Evolutionary conservation across 1,140 invertebrate genomes (phyloP).

Genomic region (Drosophila orena): DNA sequence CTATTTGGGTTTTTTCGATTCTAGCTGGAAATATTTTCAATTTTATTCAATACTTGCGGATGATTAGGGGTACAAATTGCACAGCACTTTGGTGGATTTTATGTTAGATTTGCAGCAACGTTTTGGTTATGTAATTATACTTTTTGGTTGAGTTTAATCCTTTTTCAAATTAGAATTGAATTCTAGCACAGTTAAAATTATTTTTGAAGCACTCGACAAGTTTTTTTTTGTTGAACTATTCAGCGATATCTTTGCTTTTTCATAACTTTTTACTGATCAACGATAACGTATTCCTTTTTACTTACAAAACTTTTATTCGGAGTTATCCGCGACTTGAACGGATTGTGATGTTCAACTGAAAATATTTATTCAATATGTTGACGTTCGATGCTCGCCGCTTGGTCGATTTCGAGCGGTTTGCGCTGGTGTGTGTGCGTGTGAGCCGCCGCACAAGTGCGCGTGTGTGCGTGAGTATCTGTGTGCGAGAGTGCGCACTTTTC

Average conservation of each 20-base stretch:
- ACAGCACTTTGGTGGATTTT: slow-evolving; percentile 50
- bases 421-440: slow-evolving; percentile 53
- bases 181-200: slow-evolving; percentile 13
- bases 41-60: slow-evolving; percentile 50
- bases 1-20: slow-evolving; percentile 46
- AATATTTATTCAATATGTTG: slow-evolving; percentile 85
- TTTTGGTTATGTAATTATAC: slow-evolving; percentile 37
- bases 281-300: slow-evolving; percentile 59
- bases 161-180: slow-evolving; percentile 10
- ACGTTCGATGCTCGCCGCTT: slow-evolving; percentile 80
- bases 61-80: slow-evolving; percentile 12
- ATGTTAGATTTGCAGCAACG: slow-evolving; percentile 10
- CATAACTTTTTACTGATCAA: slow-evolving; percentile 22
- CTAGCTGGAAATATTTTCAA: slow-evolving; percentile 27
- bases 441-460: slow-evolving; percentile 9
- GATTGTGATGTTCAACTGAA: slow-evolving; percentile 85
- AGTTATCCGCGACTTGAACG: slow-evolving; percentile 85
- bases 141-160: slow-evolving; percentile 8
- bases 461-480: slow-evolving; percentile 34
- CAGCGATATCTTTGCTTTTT: background rate
- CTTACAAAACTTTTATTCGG: slow-evolving; percentile 85
- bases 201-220: slow-evolving; percentile 13
- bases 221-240: slow-evolving; percentile 3
- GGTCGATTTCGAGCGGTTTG: slow-evolving; percentile 68
- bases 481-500: slow-evolving; percentile 62